Evolutionary conservation across 2,888 invertebrate species (phyloP).

Genomic region (Brachycybe producta): DNA sequence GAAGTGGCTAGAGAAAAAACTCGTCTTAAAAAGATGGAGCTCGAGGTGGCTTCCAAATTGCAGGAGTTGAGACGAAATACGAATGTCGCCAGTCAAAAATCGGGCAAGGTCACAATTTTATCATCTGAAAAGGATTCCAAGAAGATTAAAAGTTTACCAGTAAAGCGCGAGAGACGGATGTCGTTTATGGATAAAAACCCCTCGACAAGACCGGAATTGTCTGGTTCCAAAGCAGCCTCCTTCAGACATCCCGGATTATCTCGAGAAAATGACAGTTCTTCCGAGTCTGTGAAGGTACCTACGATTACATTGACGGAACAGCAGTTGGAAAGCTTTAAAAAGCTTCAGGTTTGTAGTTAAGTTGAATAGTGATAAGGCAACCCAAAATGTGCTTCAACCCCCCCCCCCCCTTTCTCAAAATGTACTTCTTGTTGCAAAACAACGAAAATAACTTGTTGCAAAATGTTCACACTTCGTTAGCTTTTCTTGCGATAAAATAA

Average conservation of each 20-base stretch:
- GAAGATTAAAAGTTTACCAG: too few relatives aligned
- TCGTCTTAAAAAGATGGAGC: slow-evolving; percentile 14
- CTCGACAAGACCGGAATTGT: not conserved
- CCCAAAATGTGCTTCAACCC: too few relatives aligned
- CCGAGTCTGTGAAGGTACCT: not conserved
- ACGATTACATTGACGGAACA: not conserved
- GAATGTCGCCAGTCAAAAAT: not conserved
- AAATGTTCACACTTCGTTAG: too few relatives aligned
- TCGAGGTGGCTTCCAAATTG: slow-evolving; percentile 17
- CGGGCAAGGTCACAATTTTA: not conserved
- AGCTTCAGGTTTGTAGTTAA: too few relatives aligned
- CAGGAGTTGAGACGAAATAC: slow-evolving; percentile 8
- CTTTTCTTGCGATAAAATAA: too few relatives aligned
- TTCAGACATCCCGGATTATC: not conserved
- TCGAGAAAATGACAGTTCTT: not conserved
- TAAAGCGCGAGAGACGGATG: not conserved
- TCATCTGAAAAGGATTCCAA: too few relatives aligned
- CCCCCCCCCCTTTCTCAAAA: too few relatives aligned
- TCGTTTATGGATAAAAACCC: not conserved
- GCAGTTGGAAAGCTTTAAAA: not conserved
- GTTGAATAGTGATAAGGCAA: too few relatives aligned
- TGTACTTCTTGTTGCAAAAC: too few relatives aligned
- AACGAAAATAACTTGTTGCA: too few relatives aligned
- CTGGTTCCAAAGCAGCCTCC: not conserved
- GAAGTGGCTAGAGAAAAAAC: slow-evolving; percentile 12